Evolutionary conservation across 2,797 vertebrate species (phyloP).

Genomic region (Gymnopithys bicolor): DNA sequence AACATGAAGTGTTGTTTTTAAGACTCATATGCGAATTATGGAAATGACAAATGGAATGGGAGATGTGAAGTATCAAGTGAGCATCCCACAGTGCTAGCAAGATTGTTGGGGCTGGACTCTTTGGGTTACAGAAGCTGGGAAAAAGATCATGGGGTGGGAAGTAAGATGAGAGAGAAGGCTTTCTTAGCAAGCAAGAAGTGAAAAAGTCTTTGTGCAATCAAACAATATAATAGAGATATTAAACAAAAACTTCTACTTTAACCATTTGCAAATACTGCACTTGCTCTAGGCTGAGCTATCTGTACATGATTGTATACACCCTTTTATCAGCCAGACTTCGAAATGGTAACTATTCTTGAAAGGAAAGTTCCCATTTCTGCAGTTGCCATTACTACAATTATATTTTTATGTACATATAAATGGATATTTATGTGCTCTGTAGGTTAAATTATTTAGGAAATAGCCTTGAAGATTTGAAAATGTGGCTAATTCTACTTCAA

Average conservation of each 20-base stretch:
- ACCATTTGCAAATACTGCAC: neutral
- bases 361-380: neutral
- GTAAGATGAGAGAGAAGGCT: neutral
- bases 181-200: neutral
- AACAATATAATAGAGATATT: neutral
- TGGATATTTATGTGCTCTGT: neutral
- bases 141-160: neutral
- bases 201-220: neutral
- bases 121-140: neutral
- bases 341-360: neutral
- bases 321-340: neutral
- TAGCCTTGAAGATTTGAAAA: neutral
- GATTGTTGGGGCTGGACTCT: neutral
- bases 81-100: neutral
- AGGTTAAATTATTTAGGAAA: neutral
- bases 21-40: neutral
- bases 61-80: neutral
- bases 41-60: neutral
- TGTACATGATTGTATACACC: neutral
- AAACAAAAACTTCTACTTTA: neutral
- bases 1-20: neutral
- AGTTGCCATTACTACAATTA: neutral
- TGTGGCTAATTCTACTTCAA: neutral
- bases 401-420: neutral
- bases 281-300: neutral